Base-by-base conservation (phyloP, 2,888 invertebrate species). In the Melanchra persicariae region DNA sequence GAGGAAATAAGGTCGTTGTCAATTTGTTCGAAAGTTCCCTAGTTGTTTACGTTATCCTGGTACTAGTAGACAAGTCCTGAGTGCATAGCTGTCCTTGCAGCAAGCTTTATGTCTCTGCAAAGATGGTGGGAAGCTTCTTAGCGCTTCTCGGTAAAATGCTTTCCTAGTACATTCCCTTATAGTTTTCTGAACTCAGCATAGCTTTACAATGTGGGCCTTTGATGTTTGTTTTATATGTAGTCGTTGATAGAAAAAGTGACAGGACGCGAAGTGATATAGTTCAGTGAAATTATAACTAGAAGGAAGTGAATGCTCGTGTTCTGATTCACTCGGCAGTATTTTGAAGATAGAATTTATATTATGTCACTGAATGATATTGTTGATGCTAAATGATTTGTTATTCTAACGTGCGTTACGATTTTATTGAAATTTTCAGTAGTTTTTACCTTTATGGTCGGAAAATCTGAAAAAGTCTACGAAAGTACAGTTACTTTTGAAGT, bases 111-210 rank as follows among this genome's bases (percentile, higher is more conserved):
- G 92, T 93, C 92, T 88, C 88, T 85, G 83, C 87, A 87, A 89
- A 88, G 91, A 91, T 91, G 91, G 88, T 88, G 88, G 87, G 89
- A 91, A 92, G 93, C 93, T 91, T 86, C 93, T 94, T 94, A 94
- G 88, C 89, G 92, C 87, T 92, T 91, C 92, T 87, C 88, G 86
- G 92, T 93, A 93, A 94, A 94, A 93, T 93, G 91, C 88, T 92
- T 93, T 93, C 89, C 88, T 88, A 85, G 91, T 90, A 88, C 85
- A 86, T 88, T 83, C 83, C 75, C 77, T 80, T 87, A 87, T 85
- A 88, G 87, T 87, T 87, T 86, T 81, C 77, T 83, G 76, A 75
- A 79, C 69, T 75, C 67, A 47, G 70, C 74, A 74, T 75, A 71
- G 73, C 68, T 77, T 76, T 84, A 85, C 82, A 75, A 65, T 78